Percentiles rank a stretch among this genome's conserved stretches.
phyloP scores from a whole-genome alignment of 2,888 invertebrate species.

The Tridacna crocea region DNA sequence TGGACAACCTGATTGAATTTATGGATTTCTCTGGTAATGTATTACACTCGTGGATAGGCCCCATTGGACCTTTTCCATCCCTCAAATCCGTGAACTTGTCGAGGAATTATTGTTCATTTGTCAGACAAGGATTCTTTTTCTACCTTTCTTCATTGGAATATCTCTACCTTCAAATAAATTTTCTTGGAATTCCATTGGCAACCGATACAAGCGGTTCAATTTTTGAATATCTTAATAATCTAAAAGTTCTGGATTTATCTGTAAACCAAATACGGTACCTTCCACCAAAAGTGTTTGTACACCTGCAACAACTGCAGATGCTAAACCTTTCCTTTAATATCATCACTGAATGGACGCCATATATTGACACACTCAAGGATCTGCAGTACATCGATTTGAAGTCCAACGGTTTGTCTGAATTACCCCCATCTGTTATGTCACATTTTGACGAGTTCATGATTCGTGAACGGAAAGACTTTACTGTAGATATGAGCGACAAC shows the following conservation, averaged over 20 bases:
- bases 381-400: slow-evolving; percentile 32
- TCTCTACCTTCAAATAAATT: slow-evolving; percentile 37
- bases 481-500: not conserved
- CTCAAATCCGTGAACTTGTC: slow-evolving; percentile 44
- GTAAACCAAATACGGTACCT: slow-evolving; percentile 33
- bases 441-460: not conserved
- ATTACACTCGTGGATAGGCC: slow-evolving; percentile 27
- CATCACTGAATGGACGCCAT: slow-evolving; percentile 16
- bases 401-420: slow-evolving; percentile 25
- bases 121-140: slow-evolving; percentile 22
- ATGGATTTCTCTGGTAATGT: slow-evolving; percentile 41
- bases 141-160: slow-evolving; percentile 2
- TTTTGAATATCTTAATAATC: slow-evolving; percentile 32
- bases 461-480: not conserved
- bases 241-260: slow-evolving; percentile 38
- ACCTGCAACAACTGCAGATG: slow-evolving; percentile 4
- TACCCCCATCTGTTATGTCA: slow-evolving; percentile 1
- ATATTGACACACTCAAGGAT: slow-evolving; percentile 4
- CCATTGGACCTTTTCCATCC: slow-evolving; percentile 22
- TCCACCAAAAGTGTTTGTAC: not conserved
- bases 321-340: slow-evolving; percentile 42
- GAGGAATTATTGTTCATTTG: slow-evolving; percentile 28
- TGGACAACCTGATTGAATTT: slow-evolving; percentile 20
- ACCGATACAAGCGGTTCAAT: slow-evolving; percentile 4
- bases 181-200: slow-evolving; percentile 32